phyloP scores from a whole-genome alignment of 2,888 invertebrate genomes.

The Pelosia muscerda region DNA sequence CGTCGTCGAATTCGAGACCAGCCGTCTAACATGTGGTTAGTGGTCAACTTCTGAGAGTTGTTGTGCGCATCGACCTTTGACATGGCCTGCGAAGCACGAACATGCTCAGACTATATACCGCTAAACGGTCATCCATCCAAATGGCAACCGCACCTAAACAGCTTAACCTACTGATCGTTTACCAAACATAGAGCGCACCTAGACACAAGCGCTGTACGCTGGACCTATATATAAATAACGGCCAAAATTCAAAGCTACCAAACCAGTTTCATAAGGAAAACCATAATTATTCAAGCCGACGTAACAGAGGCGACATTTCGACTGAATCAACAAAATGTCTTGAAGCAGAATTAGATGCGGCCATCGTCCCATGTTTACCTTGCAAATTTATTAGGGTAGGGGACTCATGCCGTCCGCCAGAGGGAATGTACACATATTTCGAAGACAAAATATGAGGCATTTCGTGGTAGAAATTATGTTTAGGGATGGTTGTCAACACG shows the following conservation, averaged over 20 bases:
- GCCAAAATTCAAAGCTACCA: neutral
- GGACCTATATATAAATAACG: neutral
- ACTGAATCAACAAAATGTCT: conserved; percentile 34
- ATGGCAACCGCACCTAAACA: too few species aligned
- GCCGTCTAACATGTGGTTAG: too few species aligned
- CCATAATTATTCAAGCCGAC: neutral
- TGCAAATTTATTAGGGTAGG: conserved; percentile 50
- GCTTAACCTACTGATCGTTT: too few species aligned
- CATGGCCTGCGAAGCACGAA: too few species aligned
- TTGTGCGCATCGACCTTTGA: too few species aligned
- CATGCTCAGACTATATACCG: too few species aligned
- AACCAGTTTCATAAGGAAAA: conserved; percentile 7
- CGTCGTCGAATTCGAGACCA: too few species aligned
- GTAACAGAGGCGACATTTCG: conserved; percentile 21
- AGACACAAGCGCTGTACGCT: too few species aligned
- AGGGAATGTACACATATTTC: conserved; percentile 37
- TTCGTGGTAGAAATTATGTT: conserved; percentile 21
- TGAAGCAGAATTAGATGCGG: conserved; percentile 34
- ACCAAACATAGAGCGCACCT: too few species aligned
- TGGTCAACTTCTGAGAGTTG: too few species aligned
- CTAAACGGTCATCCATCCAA: too few species aligned
- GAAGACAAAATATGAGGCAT: conserved; percentile 30
- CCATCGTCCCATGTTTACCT: conserved; percentile 40
- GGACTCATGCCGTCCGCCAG: conserved; percentile 25
- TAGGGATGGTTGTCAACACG: conserved; percentile 6